Conservation (phyloP, 2,888 invertebrate genomes). For the Cephus pulcher region DNA sequence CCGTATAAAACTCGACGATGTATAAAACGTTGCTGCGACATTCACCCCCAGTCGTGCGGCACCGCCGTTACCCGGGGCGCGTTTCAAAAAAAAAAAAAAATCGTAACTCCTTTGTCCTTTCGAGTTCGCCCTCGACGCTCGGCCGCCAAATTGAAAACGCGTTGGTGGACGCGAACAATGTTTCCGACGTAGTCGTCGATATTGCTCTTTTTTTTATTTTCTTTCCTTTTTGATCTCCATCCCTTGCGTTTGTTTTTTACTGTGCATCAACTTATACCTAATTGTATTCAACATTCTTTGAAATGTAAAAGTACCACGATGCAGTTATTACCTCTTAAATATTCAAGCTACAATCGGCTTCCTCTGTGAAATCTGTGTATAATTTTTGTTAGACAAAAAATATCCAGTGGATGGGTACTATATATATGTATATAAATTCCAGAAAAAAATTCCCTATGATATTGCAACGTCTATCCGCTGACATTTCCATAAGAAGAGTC, state of each 20-base stretch:
- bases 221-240: neutral
- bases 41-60: slow-evolving; percentile 27
- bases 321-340: neutral
- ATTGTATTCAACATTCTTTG: neutral
- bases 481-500: neutral
- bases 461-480: neutral
- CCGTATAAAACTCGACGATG: slow-evolving; percentile 49
- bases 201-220: neutral
- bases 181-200: slow-evolving; percentile 22
- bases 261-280: neutral
- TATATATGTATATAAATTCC: neutral
- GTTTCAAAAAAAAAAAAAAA: slow-evolving; percentile 27
- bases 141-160: slow-evolving; percentile 32
- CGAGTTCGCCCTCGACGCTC: slow-evolving; percentile 26
- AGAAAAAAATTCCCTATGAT: neutral
- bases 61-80: neutral
- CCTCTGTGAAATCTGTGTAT: neutral
- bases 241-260: neutral
- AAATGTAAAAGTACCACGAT: neutral
- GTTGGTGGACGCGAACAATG: slow-evolving; percentile 37
- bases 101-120: slow-evolving; percentile 40
- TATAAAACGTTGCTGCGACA: slow-evolving; percentile 47
- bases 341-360: neutral
- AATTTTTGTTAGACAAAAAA: neutral
- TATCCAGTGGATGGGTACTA: neutral